Base-by-base conservation (phyloP, 2,888 invertebrate genomes). In the Lasius fuliginosus region DNA sequence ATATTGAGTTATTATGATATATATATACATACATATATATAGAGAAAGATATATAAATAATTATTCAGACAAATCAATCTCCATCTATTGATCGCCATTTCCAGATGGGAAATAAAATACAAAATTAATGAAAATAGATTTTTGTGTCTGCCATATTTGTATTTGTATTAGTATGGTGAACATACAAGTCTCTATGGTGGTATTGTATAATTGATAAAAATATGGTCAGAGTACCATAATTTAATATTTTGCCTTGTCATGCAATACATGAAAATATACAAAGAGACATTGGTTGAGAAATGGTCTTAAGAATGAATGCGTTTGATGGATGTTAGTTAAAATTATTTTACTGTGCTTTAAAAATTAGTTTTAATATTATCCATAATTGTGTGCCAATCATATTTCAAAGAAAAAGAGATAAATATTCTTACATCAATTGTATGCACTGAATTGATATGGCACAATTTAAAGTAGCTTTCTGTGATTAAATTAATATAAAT, bases 321-420 rank as follows among this genome's bases (percentile, higher is more conserved):
- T 60, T 58, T 53, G 5, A 60, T 6, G 71, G 15, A 67, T 77
- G 18, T 46, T 53, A 60, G 40, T 68, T 56, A 3, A 33, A 71
- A 82, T 69, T 65, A 74, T 82, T 79, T 77, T 65, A 76, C 5
- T 74, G 23, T 60, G 56, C 73, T 85, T 36, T 67, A 68, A n/a
- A 49, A 81, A 58, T 73, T 69, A 65, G 9, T 69, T 88, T 79
- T 69, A 56, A 71, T 83, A 64, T n/a, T 79, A 68, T 53, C 49
- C 27, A 33, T 56, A 79, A 83, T 83, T 88, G 90, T 87, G 89
- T 87, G 89, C 89, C 89, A 89, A 90, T 85, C 68, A 33, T 82
- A 49, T 36, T 36, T 88, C 27, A 30, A 74, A 60, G 77, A 15
- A 36, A 23, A 77, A 60, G 77, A 23, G 33, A 58, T 40, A 62